These are phyloP conservation scores for Jaculus jaculus DNA, from an alignment of 2,113 vertebrate genomes.

Conservation along the genomic window DNA sequence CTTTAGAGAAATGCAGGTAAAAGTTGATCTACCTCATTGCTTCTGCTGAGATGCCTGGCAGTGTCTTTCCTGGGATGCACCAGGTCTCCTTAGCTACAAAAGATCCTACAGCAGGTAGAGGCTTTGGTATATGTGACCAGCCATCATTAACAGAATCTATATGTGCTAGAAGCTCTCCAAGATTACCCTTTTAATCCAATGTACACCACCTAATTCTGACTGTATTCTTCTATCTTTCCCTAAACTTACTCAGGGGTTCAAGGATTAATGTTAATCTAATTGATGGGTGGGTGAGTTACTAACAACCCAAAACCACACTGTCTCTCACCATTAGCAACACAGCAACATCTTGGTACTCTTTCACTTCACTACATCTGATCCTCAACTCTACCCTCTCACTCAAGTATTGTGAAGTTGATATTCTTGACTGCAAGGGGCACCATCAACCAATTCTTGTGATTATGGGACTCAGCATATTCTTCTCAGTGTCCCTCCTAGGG, in stretches of 20 bases:
- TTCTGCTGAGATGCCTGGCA: not conserved
- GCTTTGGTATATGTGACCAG: not conserved
- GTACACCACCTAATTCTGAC: not conserved
- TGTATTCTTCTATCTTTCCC: not conserved
- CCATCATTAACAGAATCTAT: not conserved
- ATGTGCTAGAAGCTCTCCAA: not conserved
- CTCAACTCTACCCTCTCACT: not conserved
- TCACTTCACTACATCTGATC: not conserved
- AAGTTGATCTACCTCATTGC: not conserved
- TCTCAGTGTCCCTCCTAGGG: not conserved
- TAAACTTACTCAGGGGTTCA: not conserved
- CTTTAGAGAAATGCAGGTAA: constrained; percentile 41
- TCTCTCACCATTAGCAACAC: constrained; percentile 68
- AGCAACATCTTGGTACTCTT: constrained; percentile 58
- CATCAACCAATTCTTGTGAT: not conserved
- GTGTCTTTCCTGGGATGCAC: not conserved
- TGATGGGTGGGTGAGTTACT: not conserved
- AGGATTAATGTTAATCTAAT: not conserved
- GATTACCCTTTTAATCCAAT: constrained; percentile 36
- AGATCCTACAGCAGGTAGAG: not conserved
- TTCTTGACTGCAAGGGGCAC: constrained; percentile 42
- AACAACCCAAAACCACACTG: not conserved
- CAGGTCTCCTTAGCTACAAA: not conserved
- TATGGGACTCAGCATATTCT: not conserved
- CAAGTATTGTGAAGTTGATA: not conserved